Evolutionary conservation across 1,140 invertebrate genomes (phyloP).

Genomic region (Laupala kohalensis): DNA sequence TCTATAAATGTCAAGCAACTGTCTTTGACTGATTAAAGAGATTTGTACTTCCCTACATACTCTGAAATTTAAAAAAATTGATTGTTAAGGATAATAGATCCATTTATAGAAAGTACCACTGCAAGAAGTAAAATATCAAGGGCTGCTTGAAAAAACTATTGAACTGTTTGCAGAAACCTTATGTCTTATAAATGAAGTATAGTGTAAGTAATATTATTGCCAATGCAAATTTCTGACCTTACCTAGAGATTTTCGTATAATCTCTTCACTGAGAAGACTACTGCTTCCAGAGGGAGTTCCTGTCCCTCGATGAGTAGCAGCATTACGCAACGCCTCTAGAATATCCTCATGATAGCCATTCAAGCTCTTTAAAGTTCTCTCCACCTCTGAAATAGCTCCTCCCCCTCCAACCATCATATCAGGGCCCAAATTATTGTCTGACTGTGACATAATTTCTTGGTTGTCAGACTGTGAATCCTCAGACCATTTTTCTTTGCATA

Average conservation of each 20-base stretch:
- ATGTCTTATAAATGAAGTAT: too few relatives aligned
- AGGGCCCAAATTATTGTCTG: constrained; percentile 41
- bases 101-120: too few relatives aligned
- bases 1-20: too few relatives aligned
- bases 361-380: constrained; percentile 67
- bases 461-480: constrained; percentile 61
- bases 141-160: too few relatives aligned
- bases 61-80: too few relatives aligned
- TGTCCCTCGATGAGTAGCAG: constrained; percentile 52
- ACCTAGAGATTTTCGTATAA: constrained; percentile 46
- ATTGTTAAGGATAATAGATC: too few relatives aligned
- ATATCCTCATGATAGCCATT: constrained; percentile 90
- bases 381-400: constrained; percentile 42
- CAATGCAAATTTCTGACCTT: too few relatives aligned
- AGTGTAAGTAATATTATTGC: too few relatives aligned
- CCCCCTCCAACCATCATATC: constrained; percentile 21
- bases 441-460: constrained; percentile 50
- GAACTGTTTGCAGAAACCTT: too few relatives aligned
- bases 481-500: constrained; percentile 39
- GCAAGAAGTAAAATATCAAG: too few relatives aligned
- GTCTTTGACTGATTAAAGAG: too few relatives aligned
- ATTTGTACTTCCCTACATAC: too few relatives aligned
- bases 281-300: constrained; percentile 44
- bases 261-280: constrained; percentile 42
- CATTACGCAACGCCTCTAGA: constrained; percentile 69